Evolutionary conservation across 2,888 invertebrate species (phyloP), one percentile per base, ranked within the genome.

Genomic region (Dasysyrphus tricinctus): DNA sequence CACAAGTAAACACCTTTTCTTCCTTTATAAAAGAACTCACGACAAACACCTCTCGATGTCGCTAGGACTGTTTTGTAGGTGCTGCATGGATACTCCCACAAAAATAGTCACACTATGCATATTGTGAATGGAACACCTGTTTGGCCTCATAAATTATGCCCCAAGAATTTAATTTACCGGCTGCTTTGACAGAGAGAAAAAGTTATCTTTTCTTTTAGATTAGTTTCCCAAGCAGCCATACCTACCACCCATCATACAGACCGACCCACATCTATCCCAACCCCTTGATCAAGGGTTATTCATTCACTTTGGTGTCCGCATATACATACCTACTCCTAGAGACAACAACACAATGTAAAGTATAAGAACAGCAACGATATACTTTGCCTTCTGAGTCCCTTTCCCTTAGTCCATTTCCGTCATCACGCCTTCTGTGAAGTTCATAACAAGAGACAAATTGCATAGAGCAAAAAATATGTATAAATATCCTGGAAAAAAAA

Each of bases 141-240:
- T 90, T 89, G 89, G 88, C 89, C 88, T 88, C 90, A 90, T 90
- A 90, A 90, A 90, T 90, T 90, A 89, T 90, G 89, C 89, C 88
- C 84, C 88, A 89, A 89, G 89, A 90, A 90, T 89, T 89, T 88
- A 89, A 88, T 89, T 89, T 88, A 89, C 88, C 89, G 87, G 86
- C 88, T 89, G 88, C 82, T 86, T 86, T 86, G 86, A 86, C 86
- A 86, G 86, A 86, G 86, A 86, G 86, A 78, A 82, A 85, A 86
- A 86, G 86, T 86, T 86, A 86, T 86, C 86, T 86, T 82, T 86
- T 86, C 86, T 86, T 82, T 82, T 82, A 86, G 86, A 86, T 86
- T 86, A 86, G 86, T 86, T 86, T 86, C 82, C 57, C 73, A 65
- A 77, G 76, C 57, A 32, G n/a, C 39, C 54, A n/a, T n/a, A n/a